Conservation (phyloP, 2,888 invertebrate species). For the Chouioia cunea region DNA sequence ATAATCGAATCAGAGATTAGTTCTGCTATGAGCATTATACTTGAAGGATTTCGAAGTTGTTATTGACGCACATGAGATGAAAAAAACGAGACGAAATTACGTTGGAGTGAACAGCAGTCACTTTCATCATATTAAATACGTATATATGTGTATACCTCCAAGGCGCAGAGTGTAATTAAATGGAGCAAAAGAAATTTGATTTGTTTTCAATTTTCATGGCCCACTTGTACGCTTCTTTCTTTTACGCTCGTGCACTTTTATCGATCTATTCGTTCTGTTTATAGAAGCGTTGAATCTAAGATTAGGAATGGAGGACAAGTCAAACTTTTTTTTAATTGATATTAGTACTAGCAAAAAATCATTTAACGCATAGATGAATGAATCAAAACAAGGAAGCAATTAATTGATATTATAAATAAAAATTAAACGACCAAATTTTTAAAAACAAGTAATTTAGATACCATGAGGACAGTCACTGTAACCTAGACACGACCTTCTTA, state of each 20-base stretch:
- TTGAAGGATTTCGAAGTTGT: constrained; percentile 50
- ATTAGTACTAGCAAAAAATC: too few species aligned
- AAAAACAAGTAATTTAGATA: too few species aligned
- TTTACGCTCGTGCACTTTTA: background rate
- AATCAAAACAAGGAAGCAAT: too few species aligned
- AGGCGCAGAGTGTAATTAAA: constrained; percentile 34
- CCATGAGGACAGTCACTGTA: too few species aligned
- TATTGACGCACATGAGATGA: constrained; percentile 26
- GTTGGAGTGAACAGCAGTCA: background rate
- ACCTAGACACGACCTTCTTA: too few species aligned
- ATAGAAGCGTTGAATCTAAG: background rate
- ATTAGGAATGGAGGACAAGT: background rate
- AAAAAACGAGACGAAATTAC: too few species aligned
- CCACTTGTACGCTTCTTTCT: constrained; percentile 10
- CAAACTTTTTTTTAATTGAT: background rate
- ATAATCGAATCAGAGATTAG: constrained; percentile 44
- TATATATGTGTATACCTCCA: too few species aligned
- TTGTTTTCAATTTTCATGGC: constrained; percentile 12
- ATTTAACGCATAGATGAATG: too few species aligned
- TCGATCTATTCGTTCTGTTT: background rate
- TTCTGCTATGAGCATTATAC: constrained; percentile 45
- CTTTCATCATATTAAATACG: background rate
- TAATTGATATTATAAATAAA: too few species aligned
- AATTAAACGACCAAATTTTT: too few species aligned
- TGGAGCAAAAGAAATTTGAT: constrained; percentile 29